These are phyloP conservation scores for Champsocephalus gunnari DNA, from an alignment of 2,797 vertebrate genomes.

Conservation along the genomic window DNA sequence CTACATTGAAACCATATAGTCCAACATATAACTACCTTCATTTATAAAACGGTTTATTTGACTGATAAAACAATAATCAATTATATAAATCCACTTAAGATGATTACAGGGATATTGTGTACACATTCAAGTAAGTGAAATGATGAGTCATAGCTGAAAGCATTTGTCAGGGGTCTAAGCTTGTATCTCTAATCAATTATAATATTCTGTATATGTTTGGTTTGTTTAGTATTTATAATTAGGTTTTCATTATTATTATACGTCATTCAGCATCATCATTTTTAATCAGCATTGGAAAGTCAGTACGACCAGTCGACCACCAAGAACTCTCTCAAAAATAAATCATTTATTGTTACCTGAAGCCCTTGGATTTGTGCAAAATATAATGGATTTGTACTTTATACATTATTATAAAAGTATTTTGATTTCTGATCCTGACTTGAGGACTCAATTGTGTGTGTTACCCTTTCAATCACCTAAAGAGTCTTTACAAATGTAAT, in stretches of 20 bases:
- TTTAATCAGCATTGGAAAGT: neutral
- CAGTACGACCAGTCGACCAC: neutral
- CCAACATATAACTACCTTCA: neutral
- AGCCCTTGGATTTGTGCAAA: conserved; percentile 9
- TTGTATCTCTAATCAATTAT: conserved; percentile 1
- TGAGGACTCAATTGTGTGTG: conserved; percentile 8
- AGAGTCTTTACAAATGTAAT: neutral
- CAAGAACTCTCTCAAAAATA: conserved; percentile 7
- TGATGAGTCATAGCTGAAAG: conserved; percentile 15
- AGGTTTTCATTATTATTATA: conserved; percentile 4
- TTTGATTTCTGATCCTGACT: neutral
- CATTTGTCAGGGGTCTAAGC: conserved; percentile 14
- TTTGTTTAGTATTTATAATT: conserved; percentile 12
- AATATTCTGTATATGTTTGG: conserved; percentile 14
- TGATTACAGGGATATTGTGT: neutral
- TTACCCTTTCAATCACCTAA: conserved; percentile 3
- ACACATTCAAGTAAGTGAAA: conserved; percentile 20
- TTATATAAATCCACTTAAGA: neutral
- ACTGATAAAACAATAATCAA: neutral
- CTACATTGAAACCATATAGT: too few species aligned
- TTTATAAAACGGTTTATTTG: neutral
- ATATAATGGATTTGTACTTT: neutral
- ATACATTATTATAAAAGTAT: too few species aligned
- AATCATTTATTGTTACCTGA: conserved; percentile 2
- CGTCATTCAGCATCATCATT: neutral